Conservation (phyloP, 2,113 vertebrate genomes). For the Oplegnathus fasciatus region DNA sequence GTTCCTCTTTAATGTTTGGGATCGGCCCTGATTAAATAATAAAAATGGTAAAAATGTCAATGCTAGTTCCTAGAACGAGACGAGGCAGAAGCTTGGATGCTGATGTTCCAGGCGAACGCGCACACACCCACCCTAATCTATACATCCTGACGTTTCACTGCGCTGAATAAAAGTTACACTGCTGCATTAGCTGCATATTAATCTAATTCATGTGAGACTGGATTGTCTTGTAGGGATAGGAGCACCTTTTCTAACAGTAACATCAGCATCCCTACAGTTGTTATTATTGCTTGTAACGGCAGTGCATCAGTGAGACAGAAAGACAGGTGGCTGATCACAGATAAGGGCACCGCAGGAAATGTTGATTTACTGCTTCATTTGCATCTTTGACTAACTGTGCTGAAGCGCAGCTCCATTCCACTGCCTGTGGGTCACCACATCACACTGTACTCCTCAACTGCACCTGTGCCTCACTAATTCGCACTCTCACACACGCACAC, state of each 20-base stretch:
- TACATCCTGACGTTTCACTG: neutral
- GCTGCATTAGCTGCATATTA: neutral
- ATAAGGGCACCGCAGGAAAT: constrained; percentile 28
- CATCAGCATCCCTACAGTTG: neutral
- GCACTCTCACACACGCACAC: neutral
- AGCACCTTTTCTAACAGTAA: neutral
- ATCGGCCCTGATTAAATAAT: neutral
- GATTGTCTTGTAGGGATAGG: neutral
- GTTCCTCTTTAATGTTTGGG: neutral
- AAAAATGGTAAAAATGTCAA: neutral
- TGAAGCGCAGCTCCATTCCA: constrained; percentile 20
- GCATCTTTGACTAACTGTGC: constrained; percentile 47
- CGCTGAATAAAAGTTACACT: neutral
- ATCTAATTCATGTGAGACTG: neutral
- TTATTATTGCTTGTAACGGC: neutral
- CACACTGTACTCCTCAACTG: constrained; percentile 4
- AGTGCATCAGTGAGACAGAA: constrained; percentile 1
- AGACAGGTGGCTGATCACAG: constrained; percentile 34
- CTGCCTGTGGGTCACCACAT: constrained; percentile 24
- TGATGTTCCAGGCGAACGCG: neutral
- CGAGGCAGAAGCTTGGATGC: neutral
- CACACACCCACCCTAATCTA: neutral
- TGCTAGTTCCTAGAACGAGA: neutral
- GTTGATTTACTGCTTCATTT: constrained; percentile 67
- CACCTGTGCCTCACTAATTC: constrained; percentile 38